phyloP scores from a whole-genome alignment of 92 coral and sea anemone species.

The Phenganax stokvisi region DNA sequence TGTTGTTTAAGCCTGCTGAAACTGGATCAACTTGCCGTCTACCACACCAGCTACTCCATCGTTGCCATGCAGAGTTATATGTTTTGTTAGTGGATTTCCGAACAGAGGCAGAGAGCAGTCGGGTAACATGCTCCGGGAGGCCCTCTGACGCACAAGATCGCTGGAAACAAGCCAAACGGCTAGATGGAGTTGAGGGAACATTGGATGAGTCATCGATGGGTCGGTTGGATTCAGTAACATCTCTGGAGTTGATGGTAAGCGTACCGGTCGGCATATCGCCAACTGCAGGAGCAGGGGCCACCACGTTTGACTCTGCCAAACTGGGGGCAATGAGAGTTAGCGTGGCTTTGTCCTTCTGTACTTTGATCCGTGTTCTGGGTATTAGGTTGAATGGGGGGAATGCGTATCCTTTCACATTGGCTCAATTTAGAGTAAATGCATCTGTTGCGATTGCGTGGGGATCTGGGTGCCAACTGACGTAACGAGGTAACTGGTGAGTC shows the following conservation, averaged over 20 bases:
- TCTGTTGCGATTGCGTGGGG: slow-evolving; percentile 49
- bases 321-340: slow-evolving; percentile 44
- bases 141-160: slow-evolving; percentile 42
- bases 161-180: slow-evolving; percentile 49
- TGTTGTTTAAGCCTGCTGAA: not conserved
- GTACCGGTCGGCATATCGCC: slow-evolving; percentile 29
- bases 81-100: slow-evolving; percentile 44
- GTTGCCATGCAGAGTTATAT: slow-evolving; percentile 2
- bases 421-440: slow-evolving; percentile 48
- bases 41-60: slow-evolving; percentile 17
- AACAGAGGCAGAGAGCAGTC: slow-evolving; percentile 43
- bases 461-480: slow-evolving; percentile 48
- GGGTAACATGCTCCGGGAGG: slow-evolving; percentile 45
- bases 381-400: slow-evolving; percentile 53
- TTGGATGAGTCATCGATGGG: slow-evolving; percentile 39
- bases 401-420: slow-evolving; percentile 37
- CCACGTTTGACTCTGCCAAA: slow-evolving; percentile 51
- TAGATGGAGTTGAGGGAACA: slow-evolving; percentile 45
- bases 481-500: slow-evolving; percentile 38
- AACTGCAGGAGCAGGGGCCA: slow-evolving; percentile 39
- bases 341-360: slow-evolving; percentile 37
- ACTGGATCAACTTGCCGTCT: not conserved
- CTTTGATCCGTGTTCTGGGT: slow-evolving; percentile 41
- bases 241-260: slow-evolving; percentile 36
- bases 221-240: slow-evolving; percentile 27